These are phyloP conservation scores for Anoplopoma fimbria DNA, from an alignment of 2,113 vertebrate species.

Conservation along the genomic window DNA sequence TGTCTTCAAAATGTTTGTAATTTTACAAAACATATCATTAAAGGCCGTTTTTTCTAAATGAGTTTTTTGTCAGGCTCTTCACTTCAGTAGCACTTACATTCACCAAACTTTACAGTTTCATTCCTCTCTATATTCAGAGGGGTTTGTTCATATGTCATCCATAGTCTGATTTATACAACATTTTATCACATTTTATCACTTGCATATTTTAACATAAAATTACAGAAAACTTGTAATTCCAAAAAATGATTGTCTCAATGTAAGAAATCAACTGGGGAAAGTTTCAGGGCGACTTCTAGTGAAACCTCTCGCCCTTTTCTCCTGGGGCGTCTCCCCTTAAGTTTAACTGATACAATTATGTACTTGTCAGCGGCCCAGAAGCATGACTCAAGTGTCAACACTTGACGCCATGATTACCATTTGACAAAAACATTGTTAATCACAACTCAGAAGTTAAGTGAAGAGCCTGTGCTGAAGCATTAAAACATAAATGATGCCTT, in stretches of 20 bases:
- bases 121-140: not conserved
- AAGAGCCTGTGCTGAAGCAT: conserved; percentile 59
- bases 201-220: not conserved
- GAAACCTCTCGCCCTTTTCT: not conserved
- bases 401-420: conserved; percentile 68
- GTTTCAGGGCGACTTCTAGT: not conserved
- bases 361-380: conserved; percentile 50
- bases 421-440: conserved; percentile 77
- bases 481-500: conserved; percentile 63
- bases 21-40: not conserved
- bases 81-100: not conserved
- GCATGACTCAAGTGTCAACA: conserved; percentile 67
- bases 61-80: no score
- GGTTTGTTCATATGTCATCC: not conserved
- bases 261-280: not conserved
- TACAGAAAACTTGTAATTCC: not conserved
- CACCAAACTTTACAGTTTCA: no score
- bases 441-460: conserved; percentile 63
- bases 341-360: conserved; percentile 58
- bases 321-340: not conserved
- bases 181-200: no score
- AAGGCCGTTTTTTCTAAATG: not conserved
- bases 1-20: not conserved
- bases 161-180: not conserved
- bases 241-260: not conserved